Conservation (phyloP, 2,113 vertebrate genomes). For the Cyphotilapia sp. region DNA sequence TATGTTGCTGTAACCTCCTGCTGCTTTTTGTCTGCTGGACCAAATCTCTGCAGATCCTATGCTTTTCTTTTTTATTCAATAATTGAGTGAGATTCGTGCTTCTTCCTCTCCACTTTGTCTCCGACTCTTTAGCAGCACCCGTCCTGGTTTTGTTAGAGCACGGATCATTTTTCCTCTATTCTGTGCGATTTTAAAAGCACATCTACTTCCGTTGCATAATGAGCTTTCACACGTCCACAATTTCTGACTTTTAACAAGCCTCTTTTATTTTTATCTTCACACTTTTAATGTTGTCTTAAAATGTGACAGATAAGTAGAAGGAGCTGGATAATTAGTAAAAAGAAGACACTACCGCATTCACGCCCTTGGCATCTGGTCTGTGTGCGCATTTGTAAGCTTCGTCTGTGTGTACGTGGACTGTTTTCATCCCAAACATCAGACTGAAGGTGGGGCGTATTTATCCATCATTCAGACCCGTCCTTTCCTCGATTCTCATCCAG, state of each 20-base stretch:
- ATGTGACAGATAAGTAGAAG: constrained; percentile 10
- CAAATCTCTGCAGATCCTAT: neutral
- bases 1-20: neutral
- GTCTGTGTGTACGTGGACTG: neutral
- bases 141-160: neutral
- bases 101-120: neutral
- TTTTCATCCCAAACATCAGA: neutral
- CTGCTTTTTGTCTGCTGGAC: neutral
- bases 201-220: neutral
- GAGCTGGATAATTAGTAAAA: constrained; percentile 28
- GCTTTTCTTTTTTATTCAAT: neutral
- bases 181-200: neutral
- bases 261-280: constrained; percentile 32
- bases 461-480: neutral
- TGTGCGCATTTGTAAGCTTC: neutral
- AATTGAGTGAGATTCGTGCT: neutral
- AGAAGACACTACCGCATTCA: neutral
- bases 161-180: neutral
- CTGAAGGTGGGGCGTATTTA: neutral
- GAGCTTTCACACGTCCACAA: constrained; percentile 9
- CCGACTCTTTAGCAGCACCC: neutral
- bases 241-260: constrained; percentile 12
- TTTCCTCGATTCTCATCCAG: neutral
- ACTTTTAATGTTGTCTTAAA: constrained; percentile 7
- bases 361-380: neutral